Evolutionary conservation across 2,113 vertebrate genomes (phyloP).

Genomic region (Trinectes maculatus): DNA sequence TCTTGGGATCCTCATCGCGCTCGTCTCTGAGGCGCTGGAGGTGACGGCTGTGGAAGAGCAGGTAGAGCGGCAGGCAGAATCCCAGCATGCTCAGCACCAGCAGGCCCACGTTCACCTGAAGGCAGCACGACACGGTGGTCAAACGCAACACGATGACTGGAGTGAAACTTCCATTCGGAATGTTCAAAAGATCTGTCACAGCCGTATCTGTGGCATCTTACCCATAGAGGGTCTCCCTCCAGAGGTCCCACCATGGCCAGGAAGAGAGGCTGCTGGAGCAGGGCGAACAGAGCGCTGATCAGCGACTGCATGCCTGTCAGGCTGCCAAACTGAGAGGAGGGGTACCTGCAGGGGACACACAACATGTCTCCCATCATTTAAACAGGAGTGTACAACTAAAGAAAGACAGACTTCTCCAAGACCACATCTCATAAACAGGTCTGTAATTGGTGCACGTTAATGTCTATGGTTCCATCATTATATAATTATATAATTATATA

Average conservation of each 20-base stretch:
- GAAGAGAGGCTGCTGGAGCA: constrained; percentile 97
- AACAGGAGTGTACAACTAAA: too few species aligned
- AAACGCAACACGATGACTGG: not conserved
- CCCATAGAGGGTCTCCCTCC: constrained; percentile 94
- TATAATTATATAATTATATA: too few species aligned
- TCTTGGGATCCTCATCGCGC: constrained; percentile 88
- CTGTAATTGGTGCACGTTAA: too few species aligned
- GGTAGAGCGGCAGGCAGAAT: constrained; percentile 95
- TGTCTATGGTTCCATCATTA: too few species aligned
- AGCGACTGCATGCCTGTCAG: constrained; percentile 97
- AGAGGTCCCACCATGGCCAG: constrained; percentile 95
- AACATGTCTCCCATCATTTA: not conserved
- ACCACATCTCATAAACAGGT: too few species aligned
- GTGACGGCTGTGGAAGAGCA: constrained; percentile 88
- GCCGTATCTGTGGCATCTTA: constrained; percentile 71
- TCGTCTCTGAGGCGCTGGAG: constrained; percentile 85
- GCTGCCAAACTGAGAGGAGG: constrained; percentile 97
- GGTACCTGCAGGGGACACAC: constrained; percentile 86
- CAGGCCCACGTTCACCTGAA: constrained; percentile 94
- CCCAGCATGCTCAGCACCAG: constrained; percentile 90
- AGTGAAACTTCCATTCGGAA: too few species aligned
- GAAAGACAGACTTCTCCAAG: too few species aligned
- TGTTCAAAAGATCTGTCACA: not conserved
- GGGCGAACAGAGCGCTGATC: constrained; percentile 95
- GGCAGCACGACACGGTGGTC: not conserved